phyloP scores from a whole-genome alignment of 2,113 vertebrate genomes.

The Glaucomys volans region DNA sequence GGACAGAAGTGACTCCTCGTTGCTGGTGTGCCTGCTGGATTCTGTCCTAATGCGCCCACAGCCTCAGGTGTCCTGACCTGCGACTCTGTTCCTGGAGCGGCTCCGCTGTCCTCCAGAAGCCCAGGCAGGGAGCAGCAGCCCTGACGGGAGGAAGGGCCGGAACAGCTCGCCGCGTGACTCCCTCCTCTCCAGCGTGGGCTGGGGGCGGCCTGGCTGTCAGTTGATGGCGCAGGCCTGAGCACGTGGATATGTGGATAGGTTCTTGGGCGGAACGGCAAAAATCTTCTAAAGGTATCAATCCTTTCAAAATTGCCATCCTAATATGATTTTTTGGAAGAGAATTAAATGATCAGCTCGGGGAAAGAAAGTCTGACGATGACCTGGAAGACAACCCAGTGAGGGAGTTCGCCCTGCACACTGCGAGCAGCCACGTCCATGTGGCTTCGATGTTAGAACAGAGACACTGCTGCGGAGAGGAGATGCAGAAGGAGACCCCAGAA shows the following conservation, averaged over 20 bases:
- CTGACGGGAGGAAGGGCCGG: too few relatives aligned
- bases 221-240: not conserved
- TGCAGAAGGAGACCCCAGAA: not conserved
- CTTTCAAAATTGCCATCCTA: not conserved
- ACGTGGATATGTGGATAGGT: not conserved
- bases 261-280: not conserved
- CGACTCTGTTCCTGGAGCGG: fast-evolving
- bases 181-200: too few relatives aligned
- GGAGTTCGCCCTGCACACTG: not conserved
- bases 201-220: too few relatives aligned
- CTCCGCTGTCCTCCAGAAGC: too few relatives aligned
- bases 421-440: not conserved
- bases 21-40: not conserved
- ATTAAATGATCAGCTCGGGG: not conserved
- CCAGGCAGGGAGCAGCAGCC: not conserved
- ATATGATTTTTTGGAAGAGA: not conserved
- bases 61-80: not conserved
- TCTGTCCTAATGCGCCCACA: not conserved
- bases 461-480: not conserved
- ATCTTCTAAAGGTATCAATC: not conserved
- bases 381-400: not conserved
- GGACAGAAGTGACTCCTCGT: not conserved
- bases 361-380: not conserved
- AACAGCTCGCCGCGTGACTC: not conserved
- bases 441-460: not conserved